Evolutionary conservation across 2,888 invertebrate genomes (phyloP).

Genomic region (Drosophila barbarae): DNA sequence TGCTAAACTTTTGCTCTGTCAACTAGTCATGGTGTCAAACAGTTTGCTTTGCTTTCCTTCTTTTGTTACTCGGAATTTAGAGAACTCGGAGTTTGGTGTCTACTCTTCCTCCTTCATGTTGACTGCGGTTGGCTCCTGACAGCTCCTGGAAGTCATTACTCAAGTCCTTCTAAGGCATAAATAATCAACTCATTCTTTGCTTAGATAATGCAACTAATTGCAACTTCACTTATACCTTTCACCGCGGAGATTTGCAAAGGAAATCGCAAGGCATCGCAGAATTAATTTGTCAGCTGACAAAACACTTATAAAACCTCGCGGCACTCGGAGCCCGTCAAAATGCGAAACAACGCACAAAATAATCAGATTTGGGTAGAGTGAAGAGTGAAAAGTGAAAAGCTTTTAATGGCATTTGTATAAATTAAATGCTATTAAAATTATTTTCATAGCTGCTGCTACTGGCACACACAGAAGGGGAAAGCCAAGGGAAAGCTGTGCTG

Average conservation of each 20-base stretch:
- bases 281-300: conserved; percentile 59
- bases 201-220: conserved; percentile 29
- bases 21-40: conserved; percentile 16
- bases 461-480: background rate
- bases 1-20: conserved; percentile 6
- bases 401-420: conserved; percentile 73
- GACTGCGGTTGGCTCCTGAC: conserved; percentile 25
- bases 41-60: background rate
- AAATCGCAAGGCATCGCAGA: conserved; percentile 22
- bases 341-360: conserved; percentile 70
- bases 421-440: conserved; percentile 74
- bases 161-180: conserved; percentile 4
- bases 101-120: conserved; percentile 4
- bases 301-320: conserved; percentile 55
- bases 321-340: conserved; percentile 37
- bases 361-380: conserved; percentile 64
- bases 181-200: conserved; percentile 10
- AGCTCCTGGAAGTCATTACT: conserved; percentile 11
- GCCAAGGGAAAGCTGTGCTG: background rate
- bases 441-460: conserved; percentile 56
- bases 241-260: background rate
- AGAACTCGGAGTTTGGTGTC: background rate
- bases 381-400: conserved; percentile 68
- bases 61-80: conserved; percentile 7
- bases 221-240: conserved; percentile 14